A percentile compares a stretch with the other conserved stretches of the same genome.
Evolutionary conservation across 53 echinoderm and acorn worm species (phyloP).

Genomic region (Echinarachnius parma): DNA sequence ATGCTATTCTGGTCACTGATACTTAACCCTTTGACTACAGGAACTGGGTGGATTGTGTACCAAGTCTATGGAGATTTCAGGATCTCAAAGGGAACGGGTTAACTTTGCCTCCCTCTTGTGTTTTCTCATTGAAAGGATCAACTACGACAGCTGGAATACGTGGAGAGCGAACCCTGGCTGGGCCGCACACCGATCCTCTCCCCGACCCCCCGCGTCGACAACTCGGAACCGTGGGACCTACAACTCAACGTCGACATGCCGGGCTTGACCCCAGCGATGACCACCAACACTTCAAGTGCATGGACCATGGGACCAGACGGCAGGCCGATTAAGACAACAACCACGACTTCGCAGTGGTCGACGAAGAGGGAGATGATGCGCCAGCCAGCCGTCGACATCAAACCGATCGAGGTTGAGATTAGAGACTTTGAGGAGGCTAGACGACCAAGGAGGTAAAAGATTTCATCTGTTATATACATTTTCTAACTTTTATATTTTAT

Average conservation of each 20-base stretch:
- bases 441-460: conserved; percentile 12
- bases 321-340: too few relatives aligned
- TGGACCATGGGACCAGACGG: not conserved
- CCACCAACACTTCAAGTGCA: not conserved
- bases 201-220: conserved; percentile 1
- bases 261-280: not conserved
- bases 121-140: conserved; percentile 9
- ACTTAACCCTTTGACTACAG: too few relatives aligned
- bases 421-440: not conserved
- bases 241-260: too few relatives aligned
- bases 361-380: not conserved
- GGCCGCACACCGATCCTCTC: conserved; percentile 2
- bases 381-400: conserved; percentile 17
- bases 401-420: conserved; percentile 3
- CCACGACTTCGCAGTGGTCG: conserved; percentile 16
- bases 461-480: too few relatives aligned
- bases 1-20: too few relatives aligned
- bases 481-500: too few relatives aligned
- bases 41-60: too few relatives aligned
- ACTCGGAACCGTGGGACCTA: not conserved
- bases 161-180: conserved; percentile 34
- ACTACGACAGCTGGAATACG: conserved; percentile 16
- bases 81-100: too few relatives aligned
- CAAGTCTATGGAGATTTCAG: too few relatives aligned
- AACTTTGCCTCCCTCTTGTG: not conserved